Percentiles rank a stretch among this genome's conserved stretches.
Evolutionary conservation across 1,140 invertebrate genomes (phyloP).

Genomic region (Drosophila kanapiae): DNA sequence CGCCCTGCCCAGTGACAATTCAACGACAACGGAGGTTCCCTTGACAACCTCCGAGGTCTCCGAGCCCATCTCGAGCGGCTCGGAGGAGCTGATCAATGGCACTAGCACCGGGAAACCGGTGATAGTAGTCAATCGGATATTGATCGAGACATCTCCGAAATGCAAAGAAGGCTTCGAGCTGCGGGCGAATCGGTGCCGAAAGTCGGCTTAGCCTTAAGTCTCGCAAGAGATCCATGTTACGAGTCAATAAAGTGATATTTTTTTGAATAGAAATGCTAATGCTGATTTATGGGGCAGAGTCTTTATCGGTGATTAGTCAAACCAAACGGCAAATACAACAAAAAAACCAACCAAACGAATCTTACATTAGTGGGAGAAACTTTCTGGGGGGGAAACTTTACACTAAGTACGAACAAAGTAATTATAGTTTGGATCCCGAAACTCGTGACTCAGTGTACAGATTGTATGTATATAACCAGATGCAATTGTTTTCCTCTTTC

Average conservation of each 20-base stretch:
- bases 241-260: slow-evolving; percentile 38
- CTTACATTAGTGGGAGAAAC: slow-evolving; percentile 25
- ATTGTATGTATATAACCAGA: not conserved
- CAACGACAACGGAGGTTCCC: not conserved
- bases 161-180: slow-evolving; percentile 49
- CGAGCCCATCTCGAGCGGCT: not conserved
- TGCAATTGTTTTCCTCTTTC: slow-evolving; percentile 11
- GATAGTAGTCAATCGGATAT: slow-evolving; percentile 63
- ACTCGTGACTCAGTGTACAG: slow-evolving; percentile 27
- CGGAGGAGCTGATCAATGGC: slow-evolving; percentile 13
- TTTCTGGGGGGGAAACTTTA: slow-evolving; percentile 7
- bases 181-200: slow-evolving; percentile 56
- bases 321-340: too few species aligned
- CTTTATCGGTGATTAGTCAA: slow-evolving; percentile 22
- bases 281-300: slow-evolving; percentile 5
- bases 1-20: not conserved
- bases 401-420: slow-evolving; percentile 11
- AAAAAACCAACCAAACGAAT: not conserved
- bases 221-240: slow-evolving; percentile 11
- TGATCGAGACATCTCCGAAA: slow-evolving; percentile 45
- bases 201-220: slow-evolving; percentile 41
- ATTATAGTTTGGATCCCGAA: slow-evolving; percentile 13
- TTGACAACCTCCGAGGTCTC: not conserved
- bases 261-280: slow-evolving; percentile 11
- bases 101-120: slow-evolving; percentile 14